Percentiles rank a stretch among this genome's conserved stretches.
These are phyloP conservation scores for Nasonia vitripennis DNA, from an alignment of 1,140 invertebrate genomes.

Conservation along the genomic window DNA sequence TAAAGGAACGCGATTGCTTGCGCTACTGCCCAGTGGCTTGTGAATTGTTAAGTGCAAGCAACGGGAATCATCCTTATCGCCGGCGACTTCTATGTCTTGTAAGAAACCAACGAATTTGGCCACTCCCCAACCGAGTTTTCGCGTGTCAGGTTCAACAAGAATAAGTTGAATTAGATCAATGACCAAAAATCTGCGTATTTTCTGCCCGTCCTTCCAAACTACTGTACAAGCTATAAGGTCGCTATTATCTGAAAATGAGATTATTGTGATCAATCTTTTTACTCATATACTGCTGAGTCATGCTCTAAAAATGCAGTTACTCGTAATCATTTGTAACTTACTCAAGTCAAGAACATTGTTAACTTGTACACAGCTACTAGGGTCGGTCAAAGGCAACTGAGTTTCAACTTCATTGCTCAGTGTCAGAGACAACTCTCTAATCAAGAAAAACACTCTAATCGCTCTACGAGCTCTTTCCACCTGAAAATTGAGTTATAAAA, in stretches of 20 bases:
- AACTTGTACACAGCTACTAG: slow-evolving; percentile 91
- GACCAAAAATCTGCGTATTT: slow-evolving; percentile 93
- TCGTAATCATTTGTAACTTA: slow-evolving; percentile 73
- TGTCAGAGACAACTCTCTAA: slow-evolving; percentile 89
- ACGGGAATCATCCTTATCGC: slow-evolving; percentile 97
- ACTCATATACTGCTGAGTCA: not conserved
- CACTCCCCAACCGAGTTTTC: slow-evolving; percentile 95
- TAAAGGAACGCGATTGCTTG: slow-evolving; percentile 83
- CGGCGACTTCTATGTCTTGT: slow-evolving; percentile 87
- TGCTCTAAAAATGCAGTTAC: not conserved
- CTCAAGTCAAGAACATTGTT: slow-evolving; percentile 95
- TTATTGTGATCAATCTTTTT: not conserved
- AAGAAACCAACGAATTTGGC: slow-evolving; percentile 94
- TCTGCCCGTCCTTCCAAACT: slow-evolving; percentile 90
- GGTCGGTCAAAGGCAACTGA: slow-evolving; percentile 93
- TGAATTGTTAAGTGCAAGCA: slow-evolving; percentile 96
- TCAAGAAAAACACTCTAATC: slow-evolving; percentile 95
- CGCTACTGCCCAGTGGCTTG: slow-evolving; percentile 80
- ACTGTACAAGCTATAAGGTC: slow-evolving; percentile 98
- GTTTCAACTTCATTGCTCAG: slow-evolving; percentile 89
- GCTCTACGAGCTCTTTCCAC: slow-evolving; percentile 94
- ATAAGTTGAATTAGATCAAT: slow-evolving; percentile 97
- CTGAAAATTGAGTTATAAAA: slow-evolving; percentile 70
- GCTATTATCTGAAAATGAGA: slow-evolving; percentile 88
- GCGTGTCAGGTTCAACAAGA: slow-evolving; percentile 95